A percentile compares a stretch with the other conserved stretches of the same genome.
phyloP scores from a whole-genome alignment of 2,888 invertebrate genomes.

The Pemphredon lugubris region DNA sequence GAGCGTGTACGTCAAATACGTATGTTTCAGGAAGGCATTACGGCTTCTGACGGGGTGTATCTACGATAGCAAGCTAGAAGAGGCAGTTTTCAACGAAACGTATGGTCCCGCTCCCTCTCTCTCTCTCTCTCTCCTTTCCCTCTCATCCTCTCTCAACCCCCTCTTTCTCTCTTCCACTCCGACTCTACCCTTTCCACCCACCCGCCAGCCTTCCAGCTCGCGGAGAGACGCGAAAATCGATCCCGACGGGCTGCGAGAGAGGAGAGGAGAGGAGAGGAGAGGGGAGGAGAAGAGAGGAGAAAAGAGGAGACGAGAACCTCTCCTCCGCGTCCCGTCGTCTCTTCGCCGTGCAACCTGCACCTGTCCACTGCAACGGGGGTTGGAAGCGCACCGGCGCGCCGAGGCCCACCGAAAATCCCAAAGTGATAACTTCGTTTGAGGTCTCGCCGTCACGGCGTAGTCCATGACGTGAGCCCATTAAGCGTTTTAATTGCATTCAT shows the following conservation, averaged over 20 bases:
- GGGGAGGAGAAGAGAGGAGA: background rate
- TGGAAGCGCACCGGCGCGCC: slow-evolving; percentile 7
- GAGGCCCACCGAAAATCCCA: slow-evolving; percentile 63
- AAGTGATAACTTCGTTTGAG: slow-evolving; percentile 70
- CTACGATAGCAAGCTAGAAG: slow-evolving; percentile 19
- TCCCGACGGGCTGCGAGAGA: slow-evolving; percentile 38
- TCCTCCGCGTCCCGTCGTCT: slow-evolving; percentile 34
- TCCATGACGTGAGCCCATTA: slow-evolving; percentile 70
- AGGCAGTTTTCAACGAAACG: slow-evolving; percentile 42
- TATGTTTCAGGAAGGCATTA: slow-evolving; percentile 19
- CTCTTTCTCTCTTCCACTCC: slow-evolving; percentile 18
- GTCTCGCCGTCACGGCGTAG: slow-evolving; percentile 53
- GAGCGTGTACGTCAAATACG: background rate
- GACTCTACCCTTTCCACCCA: slow-evolving; percentile 18
- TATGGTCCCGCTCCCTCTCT: slow-evolving; percentile 33
- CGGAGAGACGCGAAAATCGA: slow-evolving; percentile 59
- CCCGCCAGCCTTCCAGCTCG: slow-evolving; percentile 27
- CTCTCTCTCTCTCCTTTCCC: slow-evolving; percentile 11
- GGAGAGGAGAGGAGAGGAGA: slow-evolving; percentile 9
- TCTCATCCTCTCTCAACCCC: slow-evolving; percentile 9
- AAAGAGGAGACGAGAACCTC: slow-evolving; percentile 20
- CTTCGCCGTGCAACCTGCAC: slow-evolving; percentile 10
- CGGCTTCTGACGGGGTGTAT: slow-evolving; percentile 11
- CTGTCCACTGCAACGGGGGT: slow-evolving; percentile 22
- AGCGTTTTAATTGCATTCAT: slow-evolving; percentile 79